Evolutionary conservation across 1,140 invertebrate species (phyloP).

Genomic region (Solenopsis fugax): DNA sequence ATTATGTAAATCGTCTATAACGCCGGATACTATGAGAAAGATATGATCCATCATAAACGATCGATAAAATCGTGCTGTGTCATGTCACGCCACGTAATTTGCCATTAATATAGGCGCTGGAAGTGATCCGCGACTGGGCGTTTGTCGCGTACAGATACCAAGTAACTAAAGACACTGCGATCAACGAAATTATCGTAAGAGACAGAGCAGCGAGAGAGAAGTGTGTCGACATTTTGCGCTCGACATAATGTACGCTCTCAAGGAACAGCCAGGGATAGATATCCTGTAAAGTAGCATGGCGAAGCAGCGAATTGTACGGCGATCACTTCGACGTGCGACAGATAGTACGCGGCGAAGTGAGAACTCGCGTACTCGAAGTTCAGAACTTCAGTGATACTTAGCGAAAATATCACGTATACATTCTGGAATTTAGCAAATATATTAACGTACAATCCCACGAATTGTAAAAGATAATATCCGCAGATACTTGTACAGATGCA

Average conservation of each 20-base stretch:
- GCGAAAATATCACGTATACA: constrained; percentile 7
- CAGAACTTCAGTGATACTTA: constrained; percentile 15
- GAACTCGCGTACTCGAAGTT: constrained; percentile 24
- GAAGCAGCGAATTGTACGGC: constrained; percentile 56
- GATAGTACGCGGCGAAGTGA: constrained; percentile 32
- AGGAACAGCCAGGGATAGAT: constrained; percentile 44
- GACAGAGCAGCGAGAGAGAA: constrained; percentile 41
- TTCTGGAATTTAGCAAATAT: constrained; percentile 40
- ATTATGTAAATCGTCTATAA: constrained; percentile 58
- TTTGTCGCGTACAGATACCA: constrained; percentile 48
- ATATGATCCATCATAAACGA: constrained; percentile 67
- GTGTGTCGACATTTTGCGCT: constrained; percentile 30
- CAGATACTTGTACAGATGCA: neutral
- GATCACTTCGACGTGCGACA: constrained; percentile 34
- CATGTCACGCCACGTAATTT: constrained; percentile 37
- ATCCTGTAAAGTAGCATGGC: constrained; percentile 52
- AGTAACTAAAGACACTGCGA: constrained; percentile 77
- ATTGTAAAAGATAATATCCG: constrained; percentile 10
- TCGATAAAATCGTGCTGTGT: constrained; percentile 40
- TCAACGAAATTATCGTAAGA: constrained; percentile 61
- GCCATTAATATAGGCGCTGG: constrained; percentile 25
- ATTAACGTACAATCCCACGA: neutral
- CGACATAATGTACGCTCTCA: constrained; percentile 37
- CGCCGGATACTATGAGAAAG: constrained; percentile 51
- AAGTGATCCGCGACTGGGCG: constrained; percentile 56